These are phyloP conservation scores for Lamproptera curius DNA, from an alignment of 2,888 invertebrate species.

Conservation along the genomic window DNA sequence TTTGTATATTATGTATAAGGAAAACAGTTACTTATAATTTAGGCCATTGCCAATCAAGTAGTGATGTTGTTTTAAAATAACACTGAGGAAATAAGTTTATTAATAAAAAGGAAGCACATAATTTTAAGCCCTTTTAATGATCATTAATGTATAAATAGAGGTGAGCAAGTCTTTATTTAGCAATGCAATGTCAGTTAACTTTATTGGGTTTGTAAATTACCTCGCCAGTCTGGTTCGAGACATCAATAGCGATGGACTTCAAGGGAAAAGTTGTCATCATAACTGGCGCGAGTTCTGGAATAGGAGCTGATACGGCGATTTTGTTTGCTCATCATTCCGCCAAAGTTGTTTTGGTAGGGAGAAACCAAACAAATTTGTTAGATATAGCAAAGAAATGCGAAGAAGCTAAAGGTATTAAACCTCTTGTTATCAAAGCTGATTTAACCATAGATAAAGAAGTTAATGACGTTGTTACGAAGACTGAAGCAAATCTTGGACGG, in stretches of 20 bases:
- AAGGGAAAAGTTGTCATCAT: conserved; percentile 78
- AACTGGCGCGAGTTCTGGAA: conserved; percentile 86
- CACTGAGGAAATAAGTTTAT: no score
- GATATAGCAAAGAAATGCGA: conserved; percentile 79
- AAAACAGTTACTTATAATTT: no score
- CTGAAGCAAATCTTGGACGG: conserved; percentile 81
- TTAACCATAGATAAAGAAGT: conserved; percentile 82
- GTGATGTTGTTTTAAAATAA: no score
- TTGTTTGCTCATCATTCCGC: conserved; percentile 83
- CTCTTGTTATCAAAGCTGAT: conserved; percentile 80
- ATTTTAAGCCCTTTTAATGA: no score
- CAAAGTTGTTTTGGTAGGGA: conserved; percentile 80
- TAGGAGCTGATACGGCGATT: conserved; percentile 83
- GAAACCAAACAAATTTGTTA: conserved; percentile 82
- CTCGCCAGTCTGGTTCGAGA: conserved; percentile 14
- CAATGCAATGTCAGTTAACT: not conserved
- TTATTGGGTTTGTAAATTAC: not conserved
- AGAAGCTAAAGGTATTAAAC: conserved; percentile 53
- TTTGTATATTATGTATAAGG: no score
- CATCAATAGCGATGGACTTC: conserved; percentile 67
- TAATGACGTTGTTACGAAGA: conserved; percentile 80
- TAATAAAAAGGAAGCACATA: no score
- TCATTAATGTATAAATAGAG: not conserved
- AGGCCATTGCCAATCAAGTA: no score
- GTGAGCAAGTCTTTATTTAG: not conserved